These are phyloP conservation scores for Microctenopoma lineatum DNA, from an alignment of 2,797 vertebrate genomes.

Conservation along the genomic window DNA sequence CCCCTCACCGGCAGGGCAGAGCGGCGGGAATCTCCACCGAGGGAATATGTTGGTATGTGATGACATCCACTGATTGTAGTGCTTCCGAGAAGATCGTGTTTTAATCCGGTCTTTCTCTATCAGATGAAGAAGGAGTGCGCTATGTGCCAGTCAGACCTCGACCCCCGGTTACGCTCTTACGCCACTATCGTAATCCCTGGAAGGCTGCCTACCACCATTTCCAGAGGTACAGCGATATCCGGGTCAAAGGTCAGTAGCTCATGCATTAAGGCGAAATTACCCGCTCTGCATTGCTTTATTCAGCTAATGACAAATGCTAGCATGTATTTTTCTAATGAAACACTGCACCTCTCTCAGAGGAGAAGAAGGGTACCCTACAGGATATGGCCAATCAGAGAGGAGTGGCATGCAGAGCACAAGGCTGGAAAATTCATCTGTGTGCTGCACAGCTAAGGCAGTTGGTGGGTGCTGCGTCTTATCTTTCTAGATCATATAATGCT, in stretches of 20 bases:
- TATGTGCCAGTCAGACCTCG: slow-evolving; percentile 94
- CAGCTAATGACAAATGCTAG: not conserved
- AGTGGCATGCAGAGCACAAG: slow-evolving; percentile 95
- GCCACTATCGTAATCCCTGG: slow-evolving; percentile 98
- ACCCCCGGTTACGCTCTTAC: slow-evolving; percentile 93
- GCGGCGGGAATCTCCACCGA: slow-evolving; percentile 93
- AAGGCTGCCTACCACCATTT: slow-evolving; percentile 99
- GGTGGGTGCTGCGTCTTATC: slow-evolving; percentile 82
- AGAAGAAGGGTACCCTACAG: slow-evolving; percentile 96
- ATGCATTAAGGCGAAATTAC: not conserved
- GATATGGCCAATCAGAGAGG: slow-evolving; percentile 98
- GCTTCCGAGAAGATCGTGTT: not conserved
- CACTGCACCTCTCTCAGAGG: slow-evolving; percentile 83
- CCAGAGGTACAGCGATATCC: slow-evolving; percentile 96
- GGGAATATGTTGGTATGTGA: slow-evolving; percentile 94
- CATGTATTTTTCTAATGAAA: slow-evolving; percentile 1
- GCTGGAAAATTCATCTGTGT: slow-evolving; percentile 98
- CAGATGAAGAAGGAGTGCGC: slow-evolving; percentile 97
- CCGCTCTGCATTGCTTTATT: not conserved
- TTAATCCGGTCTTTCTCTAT: slow-evolving; percentile 15
- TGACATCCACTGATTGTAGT: not conserved
- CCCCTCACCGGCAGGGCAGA: slow-evolving; percentile 89
- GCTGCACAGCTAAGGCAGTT: slow-evolving; percentile 95
- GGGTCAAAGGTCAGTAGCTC: slow-evolving; percentile 91
- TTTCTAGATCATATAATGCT: not conserved